Evolutionary conservation across 2,888 invertebrate species (phyloP).

Genomic region (Dysmachus trigonus): DNA sequence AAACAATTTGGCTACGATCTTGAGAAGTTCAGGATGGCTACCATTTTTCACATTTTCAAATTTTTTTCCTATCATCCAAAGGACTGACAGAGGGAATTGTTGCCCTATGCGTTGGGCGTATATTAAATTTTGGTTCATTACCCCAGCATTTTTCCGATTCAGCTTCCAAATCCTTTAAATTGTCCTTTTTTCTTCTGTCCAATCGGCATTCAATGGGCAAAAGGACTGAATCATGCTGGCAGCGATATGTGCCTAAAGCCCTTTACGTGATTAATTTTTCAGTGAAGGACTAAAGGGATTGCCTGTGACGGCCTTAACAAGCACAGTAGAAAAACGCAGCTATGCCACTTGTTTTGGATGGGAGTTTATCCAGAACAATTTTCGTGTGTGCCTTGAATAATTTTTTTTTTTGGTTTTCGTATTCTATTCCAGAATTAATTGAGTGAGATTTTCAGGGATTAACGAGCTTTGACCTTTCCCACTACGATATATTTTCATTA

Average conservation of each 20-base stretch:
- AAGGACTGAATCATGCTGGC: neutral
- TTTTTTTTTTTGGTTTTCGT: neutral
- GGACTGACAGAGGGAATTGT: neutral
- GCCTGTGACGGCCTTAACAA: neutral
- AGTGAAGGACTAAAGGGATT: neutral
- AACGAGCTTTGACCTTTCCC: neutral
- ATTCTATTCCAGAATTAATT: neutral
- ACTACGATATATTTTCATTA: neutral
- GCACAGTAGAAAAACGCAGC: neutral
- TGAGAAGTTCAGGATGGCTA: neutral
- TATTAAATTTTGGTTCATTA: neutral
- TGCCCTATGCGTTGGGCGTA: neutral
- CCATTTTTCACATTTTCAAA: neutral
- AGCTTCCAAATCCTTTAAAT: neutral
- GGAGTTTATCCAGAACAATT: neutral
- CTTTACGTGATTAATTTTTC: neutral
- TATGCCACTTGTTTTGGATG: neutral
- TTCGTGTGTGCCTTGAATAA: neutral
- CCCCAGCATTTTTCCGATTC: neutral
- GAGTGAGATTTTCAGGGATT: neutral
- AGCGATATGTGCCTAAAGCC: neutral
- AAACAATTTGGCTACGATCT: neutral
- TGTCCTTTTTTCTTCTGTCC: neutral
- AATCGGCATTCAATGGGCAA: neutral
- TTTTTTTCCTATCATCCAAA: neutral